Percentiles rank a stretch among this genome's conserved stretches.
Conservation (phyloP, 2,888 invertebrate genomes). For the Brachylomia viminalis region DNA sequence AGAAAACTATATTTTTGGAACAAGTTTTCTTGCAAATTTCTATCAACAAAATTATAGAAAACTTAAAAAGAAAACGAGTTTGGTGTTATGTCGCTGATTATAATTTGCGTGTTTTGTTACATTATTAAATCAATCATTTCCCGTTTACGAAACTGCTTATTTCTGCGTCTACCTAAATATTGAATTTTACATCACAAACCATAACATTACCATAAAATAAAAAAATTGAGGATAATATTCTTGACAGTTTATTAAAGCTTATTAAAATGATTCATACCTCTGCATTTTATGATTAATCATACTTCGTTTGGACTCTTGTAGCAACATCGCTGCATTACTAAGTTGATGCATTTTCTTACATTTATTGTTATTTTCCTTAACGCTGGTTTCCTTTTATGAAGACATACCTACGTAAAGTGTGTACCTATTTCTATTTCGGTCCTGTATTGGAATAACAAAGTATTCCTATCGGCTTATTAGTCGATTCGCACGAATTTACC, state of each 20-base stretch:
- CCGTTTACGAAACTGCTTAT: too few relatives aligned
- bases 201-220: not conserved
- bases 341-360: not conserved
- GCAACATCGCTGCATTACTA: not conserved
- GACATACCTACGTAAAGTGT: not conserved
- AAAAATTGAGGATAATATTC: not conserved
- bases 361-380: slow-evolving; percentile 14
- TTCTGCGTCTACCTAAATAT: not conserved
- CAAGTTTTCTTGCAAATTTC: not conserved
- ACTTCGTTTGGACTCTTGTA: not conserved
- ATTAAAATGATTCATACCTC: not conserved
- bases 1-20: not conserved
- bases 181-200: not conserved
- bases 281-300: not conserved
- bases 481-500: too few relatives aligned
- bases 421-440: not conserved
- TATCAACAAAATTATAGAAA: too few relatives aligned
- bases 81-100: not conserved
- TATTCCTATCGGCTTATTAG: too few relatives aligned
- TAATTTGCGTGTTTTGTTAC: not conserved
- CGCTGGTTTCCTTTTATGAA: not conserved
- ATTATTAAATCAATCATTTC: too few relatives aligned
- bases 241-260: not conserved
- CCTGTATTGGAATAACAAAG: not conserved
- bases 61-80: too few relatives aligned